These are phyloP conservation scores for Cryptomyrus ogoouensis DNA, from an alignment of 2,113 vertebrate genomes.

Conservation along the genomic window DNA sequence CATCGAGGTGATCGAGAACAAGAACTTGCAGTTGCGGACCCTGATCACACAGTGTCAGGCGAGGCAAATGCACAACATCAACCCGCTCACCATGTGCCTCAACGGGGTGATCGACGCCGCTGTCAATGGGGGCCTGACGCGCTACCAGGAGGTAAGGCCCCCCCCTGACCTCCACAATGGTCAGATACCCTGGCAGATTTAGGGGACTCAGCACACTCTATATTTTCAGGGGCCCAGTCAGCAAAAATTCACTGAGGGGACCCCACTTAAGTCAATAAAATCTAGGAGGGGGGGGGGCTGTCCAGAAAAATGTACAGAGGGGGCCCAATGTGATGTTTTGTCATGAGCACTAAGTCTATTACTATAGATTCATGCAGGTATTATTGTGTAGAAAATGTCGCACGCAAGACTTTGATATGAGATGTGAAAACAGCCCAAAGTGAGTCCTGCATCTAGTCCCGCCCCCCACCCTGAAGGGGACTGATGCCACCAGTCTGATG, in stretches of 20 bases:
- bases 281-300: not conserved
- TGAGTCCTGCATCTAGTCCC: not conserved
- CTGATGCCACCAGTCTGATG: not conserved
- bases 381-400: not conserved
- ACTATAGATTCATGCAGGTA: not conserved
- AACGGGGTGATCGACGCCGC: constrained; percentile 98
- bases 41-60: constrained; percentile 91
- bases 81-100: constrained; percentile 97
- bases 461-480: not conserved
- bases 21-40: constrained; percentile 88
- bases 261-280: not conserved
- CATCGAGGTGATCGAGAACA: constrained; percentile 95
- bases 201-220: not conserved
- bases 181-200: not conserved
- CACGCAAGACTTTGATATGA: not conserved
- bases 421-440: not conserved
- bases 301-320: not conserved
- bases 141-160: constrained; percentile 84
- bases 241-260: not conserved
- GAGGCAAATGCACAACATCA: constrained; percentile 95
- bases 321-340: not conserved
- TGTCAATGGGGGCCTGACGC: constrained; percentile 91
- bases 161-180: not conserved
- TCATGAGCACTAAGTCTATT: not conserved
- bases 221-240: not conserved